These are phyloP conservation scores for Phasianus colchicus DNA, from an alignment of 2,113 vertebrate species.

Conservation along the genomic window DNA sequence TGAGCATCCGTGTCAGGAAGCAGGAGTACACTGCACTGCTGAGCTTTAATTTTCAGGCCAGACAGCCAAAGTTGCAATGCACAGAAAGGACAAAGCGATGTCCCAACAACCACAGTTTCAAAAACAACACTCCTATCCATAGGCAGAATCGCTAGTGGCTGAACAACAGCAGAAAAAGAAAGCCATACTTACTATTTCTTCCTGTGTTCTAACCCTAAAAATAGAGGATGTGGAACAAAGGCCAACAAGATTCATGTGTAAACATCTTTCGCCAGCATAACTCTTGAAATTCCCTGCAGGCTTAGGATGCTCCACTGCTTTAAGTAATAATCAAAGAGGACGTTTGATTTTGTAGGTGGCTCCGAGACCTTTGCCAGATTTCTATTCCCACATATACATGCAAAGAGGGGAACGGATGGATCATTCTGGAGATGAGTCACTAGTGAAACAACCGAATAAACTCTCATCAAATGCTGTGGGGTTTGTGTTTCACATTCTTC, in stretches of 20 bases:
- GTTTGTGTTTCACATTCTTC: neutral
- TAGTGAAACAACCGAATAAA: constrained; percentile 50
- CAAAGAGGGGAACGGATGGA: neutral
- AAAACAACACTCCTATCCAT: neutral
- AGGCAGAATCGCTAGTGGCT: neutral
- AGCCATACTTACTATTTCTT: neutral
- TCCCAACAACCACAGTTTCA: neutral
- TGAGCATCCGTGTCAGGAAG: neutral
- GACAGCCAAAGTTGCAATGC: neutral
- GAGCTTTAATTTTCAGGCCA: neutral
- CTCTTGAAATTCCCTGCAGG: neutral
- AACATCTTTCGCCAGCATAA: neutral
- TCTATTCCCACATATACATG: neutral
- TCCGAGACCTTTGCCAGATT: neutral
- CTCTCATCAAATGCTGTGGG: constrained; percentile 15
- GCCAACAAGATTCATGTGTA: neutral
- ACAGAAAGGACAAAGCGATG: neutral
- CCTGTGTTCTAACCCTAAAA: neutral
- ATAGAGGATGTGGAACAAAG: neutral
- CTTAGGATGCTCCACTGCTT: neutral
- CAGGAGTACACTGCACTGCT: neutral
- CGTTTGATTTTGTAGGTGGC: neutral
- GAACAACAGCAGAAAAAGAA: neutral
- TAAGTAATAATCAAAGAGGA: constrained; percentile 35
- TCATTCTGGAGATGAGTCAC: constrained; percentile 55